These are phyloP conservation scores for Rhabdomys dilectus DNA, from an alignment of 2,113 vertebrate genomes.

Conservation along the genomic window DNA sequence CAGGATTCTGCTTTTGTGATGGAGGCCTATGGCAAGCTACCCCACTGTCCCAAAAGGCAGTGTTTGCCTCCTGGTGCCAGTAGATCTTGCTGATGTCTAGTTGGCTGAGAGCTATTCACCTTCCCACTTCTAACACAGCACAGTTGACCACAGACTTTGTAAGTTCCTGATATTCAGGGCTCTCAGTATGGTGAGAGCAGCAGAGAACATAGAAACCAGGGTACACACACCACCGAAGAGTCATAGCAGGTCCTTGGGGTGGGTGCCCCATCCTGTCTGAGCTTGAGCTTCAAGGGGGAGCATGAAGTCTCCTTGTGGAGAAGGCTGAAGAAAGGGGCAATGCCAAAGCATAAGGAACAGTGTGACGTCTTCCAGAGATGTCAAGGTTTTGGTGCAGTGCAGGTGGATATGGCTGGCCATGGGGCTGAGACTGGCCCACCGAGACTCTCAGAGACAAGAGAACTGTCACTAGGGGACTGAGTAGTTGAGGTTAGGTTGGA, in stretches of 20 bases:
- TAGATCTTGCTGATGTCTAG: neutral
- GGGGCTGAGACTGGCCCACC: neutral
- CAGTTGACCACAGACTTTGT: fast-evolving
- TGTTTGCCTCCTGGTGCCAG: fast-evolving
- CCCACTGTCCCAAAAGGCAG: neutral
- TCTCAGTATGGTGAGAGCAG: fast-evolving
- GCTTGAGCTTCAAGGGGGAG: neutral
- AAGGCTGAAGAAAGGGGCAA: neutral
- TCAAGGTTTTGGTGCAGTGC: neutral
- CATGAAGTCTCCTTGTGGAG: neutral
- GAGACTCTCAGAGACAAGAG: neutral
- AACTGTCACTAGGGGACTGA: neutral
- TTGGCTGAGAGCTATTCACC: neutral
- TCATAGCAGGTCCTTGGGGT: fast-evolving
- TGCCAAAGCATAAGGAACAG: neutral
- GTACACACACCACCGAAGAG: neutral
- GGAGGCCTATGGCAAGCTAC: neutral
- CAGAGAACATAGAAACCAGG: neutral
- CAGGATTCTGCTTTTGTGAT: neutral
- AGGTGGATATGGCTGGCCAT: neutral
- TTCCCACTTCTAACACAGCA: neutral
- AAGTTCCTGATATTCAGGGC: fast-evolving
- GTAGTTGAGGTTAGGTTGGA: neutral
- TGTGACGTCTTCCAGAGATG: neutral
- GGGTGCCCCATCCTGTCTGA: neutral